Base-by-base conservation (phyloP, 2,797 vertebrate species). In the Scleropages formosus region DNA sequence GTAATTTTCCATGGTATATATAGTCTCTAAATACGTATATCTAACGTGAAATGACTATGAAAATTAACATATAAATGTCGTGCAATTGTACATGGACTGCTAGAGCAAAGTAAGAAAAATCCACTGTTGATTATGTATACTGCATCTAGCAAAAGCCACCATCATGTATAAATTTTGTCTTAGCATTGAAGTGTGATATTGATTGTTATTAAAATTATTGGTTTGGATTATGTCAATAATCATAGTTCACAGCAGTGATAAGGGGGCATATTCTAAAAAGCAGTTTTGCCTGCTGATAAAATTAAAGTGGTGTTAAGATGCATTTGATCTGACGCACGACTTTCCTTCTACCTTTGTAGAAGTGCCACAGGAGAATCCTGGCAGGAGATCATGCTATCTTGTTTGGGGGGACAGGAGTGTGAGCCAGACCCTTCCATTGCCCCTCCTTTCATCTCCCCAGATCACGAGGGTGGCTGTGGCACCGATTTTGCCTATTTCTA, bases 311-410 rank as follows among this genome's bases (percentile, higher is more conserved):
- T 24, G 13, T 4, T 39, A 39, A 3, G 24, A 12, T 64, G 24
- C 26, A 58, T 59, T 13, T 59, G 24, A 8, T 39, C 39, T 69
- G 27, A 64, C 3, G 12, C 10, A 20, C 53, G 22, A 53, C 6
- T 4, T 26, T 6, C 16, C 11, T 22, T 59, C 15, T 64, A 49
- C 60, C 18, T 53, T n/a, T 46, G 9, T 89, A 99, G 98, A 93
- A 99, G 98, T 78, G 98, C 98, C 39, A 99, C 98, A 0, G 98
- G 98, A 0, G 98, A 99, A 86, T 97, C 98, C 0, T 99, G 98
- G 98, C 98, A 99, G 88, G 97, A 99, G 92, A 99, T 99, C 74
- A 99, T 99, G 98, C 90, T 99, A 77, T 98, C 96, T 0, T 99
- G 98, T 87, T 89, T 98, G 8, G 94, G 93, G 13, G 94, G 95